Evolutionary conservation across 2,888 invertebrate species (phyloP), one percentile per base, ranked within the genome.

Genomic region (Drosophila histrio): DNA sequence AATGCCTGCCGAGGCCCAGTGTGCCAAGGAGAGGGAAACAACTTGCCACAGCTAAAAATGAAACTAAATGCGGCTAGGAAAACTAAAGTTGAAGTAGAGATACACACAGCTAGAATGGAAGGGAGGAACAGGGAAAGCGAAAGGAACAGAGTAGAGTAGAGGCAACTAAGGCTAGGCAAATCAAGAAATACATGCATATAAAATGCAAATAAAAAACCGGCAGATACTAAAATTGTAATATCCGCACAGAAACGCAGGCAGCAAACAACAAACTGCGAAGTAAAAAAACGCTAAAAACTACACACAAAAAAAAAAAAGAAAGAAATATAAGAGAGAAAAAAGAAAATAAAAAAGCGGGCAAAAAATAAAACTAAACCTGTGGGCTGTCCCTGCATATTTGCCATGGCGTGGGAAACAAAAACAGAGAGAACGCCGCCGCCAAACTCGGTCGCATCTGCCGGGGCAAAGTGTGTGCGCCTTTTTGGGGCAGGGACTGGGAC

Each of bases 171-270:
- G 58, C 72, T 69, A 62, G 59, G 61, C 56, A 60, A 62, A 62
- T 61, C 69, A 68, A 61, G 67, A 72, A 64, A 72, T 68, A 84
- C 81, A 84, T 81, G 75, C 87, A 84, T 81, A 81, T 80, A 86
- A 86, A 86, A 86, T 84, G 79, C 84, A 84, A 84, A 86, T 79
- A 83, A 84, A 86, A 83, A 73, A 77, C 72, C 77, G 72, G 59
- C 80, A 84, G 81, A 84, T 84, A 84, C 84, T 84, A 84, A 86
- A 84, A 84, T 84, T 86, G 87, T 84, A 84, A 84, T 84, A 86
- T 86, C 83, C 86, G 83, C 78, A 78, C 59, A 71, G 80, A 72
- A 85, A 83, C 81, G 72, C 69, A 68, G 67, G 24, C 67, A 63
- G 43, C 69, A 58, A 47, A 34, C 39, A 63, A 39, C 46, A 38